Percentiles rank a stretch among this genome's conserved stretches.
phyloP scores from a whole-genome alignment of 2,888 invertebrate genomes.

The Ferrisia virgata region DNA sequence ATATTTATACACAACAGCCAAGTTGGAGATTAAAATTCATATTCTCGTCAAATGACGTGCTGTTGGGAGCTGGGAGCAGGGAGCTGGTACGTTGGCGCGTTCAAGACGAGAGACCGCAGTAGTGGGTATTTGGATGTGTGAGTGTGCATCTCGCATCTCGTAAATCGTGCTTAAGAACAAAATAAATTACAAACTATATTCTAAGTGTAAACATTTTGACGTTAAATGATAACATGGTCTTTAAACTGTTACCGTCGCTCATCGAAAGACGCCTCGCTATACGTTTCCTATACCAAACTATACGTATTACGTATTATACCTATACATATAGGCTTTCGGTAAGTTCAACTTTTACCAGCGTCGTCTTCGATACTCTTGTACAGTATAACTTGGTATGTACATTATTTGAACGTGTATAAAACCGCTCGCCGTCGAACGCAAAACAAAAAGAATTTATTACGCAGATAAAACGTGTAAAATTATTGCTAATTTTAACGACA shows the following conservation, averaged over 20 bases:
- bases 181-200: slow-evolving; percentile 9
- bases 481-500: too few relatives aligned
- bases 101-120: not conserved
- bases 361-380: not conserved
- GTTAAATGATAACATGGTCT: not conserved
- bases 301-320: too few relatives aligned
- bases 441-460: too few relatives aligned
- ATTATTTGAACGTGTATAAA: too few relatives aligned
- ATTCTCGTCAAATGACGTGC: not conserved
- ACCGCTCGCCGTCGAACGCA: too few relatives aligned
- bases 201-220: slow-evolving; percentile 5
- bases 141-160: not conserved
- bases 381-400: too few relatives aligned
- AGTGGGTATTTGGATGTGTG: not conserved
- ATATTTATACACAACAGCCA: too few relatives aligned
- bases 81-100: too few relatives aligned
- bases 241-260: not conserved
- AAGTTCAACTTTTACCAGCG: not conserved
- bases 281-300: not conserved
- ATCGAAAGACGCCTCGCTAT: not conserved
- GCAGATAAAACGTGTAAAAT: too few relatives aligned
- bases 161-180: not conserved
- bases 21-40: slow-evolving; percentile 5
- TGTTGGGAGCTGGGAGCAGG: too few relatives aligned
- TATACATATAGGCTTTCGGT: too few relatives aligned